Base-by-base conservation (phyloP, 2,113 vertebrate genomes). In the Anolis sagrei region DNA sequence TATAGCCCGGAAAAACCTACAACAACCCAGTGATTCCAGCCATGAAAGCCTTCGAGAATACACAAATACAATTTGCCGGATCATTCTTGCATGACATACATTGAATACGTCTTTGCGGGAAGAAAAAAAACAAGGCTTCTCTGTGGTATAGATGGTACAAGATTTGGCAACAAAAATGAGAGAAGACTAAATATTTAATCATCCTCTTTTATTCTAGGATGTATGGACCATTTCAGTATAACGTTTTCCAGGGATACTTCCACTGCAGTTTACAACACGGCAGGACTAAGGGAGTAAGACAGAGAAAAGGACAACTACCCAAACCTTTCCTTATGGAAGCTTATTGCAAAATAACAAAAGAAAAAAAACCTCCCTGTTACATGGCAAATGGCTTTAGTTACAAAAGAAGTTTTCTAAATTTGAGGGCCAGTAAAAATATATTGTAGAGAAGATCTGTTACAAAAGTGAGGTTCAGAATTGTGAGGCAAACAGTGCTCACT, bases 401-500 rank as follows among this genome's bases (percentile, higher is more conserved):
- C 76, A 94, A 96, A 96, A 91, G 16, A 58, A 87, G 93, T 88
- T 88, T 89, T 90, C 88, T 83, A 84, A 85, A 88, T 91, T 90
- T 90, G 79, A 93, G 93, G 92, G 95, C 94, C 95, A 94, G 93
- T 97, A 97, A 95, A 97, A 97, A 97, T 95, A 96, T 92, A 93
- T 92, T 69, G 89, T 91, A 95, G 94, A 93, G 91, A 91, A 92
- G 90, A 93, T 93, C 91, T 95, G 66, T 94, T 92, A 93, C 92
- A 96, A 97, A 97, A 94, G 91, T 93, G 95, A 96, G 96, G 96
- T 97, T 95, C 95, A 79, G 91, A 95, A 95, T 79, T 81, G 89
- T 76, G 95, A 96, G 95, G 94, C 95, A 95, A 96, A 68, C 93
- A 91, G 92, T 91, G 92, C 95, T 95, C 92, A 93, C 94, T 97